These are phyloP conservation scores for Drosophila nikananu DNA, from an alignment of 1,140 invertebrate genomes.

Conservation along the genomic window DNA sequence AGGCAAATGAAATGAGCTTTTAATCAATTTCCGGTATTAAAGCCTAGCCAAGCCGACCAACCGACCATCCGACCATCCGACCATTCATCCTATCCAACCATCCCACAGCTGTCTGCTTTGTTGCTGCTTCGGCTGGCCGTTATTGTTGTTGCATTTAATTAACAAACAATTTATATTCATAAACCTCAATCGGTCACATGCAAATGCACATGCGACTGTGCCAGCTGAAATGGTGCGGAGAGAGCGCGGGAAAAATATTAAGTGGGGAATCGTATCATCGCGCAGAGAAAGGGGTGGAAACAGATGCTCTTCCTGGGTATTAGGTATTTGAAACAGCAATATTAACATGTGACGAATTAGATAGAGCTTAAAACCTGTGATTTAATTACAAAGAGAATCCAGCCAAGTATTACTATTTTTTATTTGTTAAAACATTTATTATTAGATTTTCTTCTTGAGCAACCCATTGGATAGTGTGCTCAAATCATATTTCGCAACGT, in stretches of 20 bases:
- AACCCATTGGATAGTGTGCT: slow-evolving; percentile 23
- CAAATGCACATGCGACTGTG: slow-evolving; percentile 67
- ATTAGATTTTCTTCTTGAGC: not conserved
- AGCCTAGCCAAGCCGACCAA: slow-evolving; percentile 57
- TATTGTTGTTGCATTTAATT: slow-evolving; percentile 78
- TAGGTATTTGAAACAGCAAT: not conserved
- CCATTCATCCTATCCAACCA: slow-evolving; percentile 24
- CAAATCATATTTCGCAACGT: slow-evolving; percentile 44
- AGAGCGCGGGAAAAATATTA: slow-evolving; percentile 41
- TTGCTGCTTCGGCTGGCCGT: slow-evolving; percentile 40
- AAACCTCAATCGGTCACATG: slow-evolving; percentile 82
- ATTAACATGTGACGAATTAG: not conserved
- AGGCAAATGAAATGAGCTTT: slow-evolving; percentile 79
- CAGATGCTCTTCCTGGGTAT: slow-evolving; percentile 4
- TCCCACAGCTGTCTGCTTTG: slow-evolving; percentile 50
- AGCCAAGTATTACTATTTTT: not conserved
- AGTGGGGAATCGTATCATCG: slow-evolving; percentile 8
- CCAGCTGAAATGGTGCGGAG: slow-evolving; percentile 17
- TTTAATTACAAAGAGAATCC: not conserved
- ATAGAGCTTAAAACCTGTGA: not conserved
- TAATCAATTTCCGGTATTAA: slow-evolving; percentile 84
- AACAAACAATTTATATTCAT: slow-evolving; percentile 84
- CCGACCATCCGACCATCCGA: slow-evolving; percentile 33
- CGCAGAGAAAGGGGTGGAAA: not conserved
- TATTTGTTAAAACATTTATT: not conserved